Conservation (phyloP, 2,797 vertebrate species). For the Bradypus variegatus region DNA sequence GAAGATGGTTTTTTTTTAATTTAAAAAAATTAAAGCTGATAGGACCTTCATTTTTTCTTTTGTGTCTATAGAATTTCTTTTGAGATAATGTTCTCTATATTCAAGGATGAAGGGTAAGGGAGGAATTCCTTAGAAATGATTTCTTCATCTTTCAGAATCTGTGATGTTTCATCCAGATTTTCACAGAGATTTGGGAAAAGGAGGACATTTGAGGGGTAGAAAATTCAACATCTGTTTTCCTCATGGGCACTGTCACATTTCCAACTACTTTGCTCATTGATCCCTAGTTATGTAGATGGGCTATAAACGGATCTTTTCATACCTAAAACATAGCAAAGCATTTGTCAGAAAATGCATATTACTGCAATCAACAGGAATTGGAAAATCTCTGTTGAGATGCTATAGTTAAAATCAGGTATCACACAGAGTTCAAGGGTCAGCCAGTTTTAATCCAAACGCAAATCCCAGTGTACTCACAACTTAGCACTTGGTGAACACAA, state of each 20-base stretch:
- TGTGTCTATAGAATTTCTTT: not conserved
- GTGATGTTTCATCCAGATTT: not conserved
- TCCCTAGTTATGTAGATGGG: too few species aligned
- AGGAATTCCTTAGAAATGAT: not conserved
- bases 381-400: not conserved
- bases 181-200: not conserved
- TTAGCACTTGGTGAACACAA: not conserved
- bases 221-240: not conserved
- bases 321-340: not conserved
- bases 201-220: not conserved
- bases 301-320: not conserved
- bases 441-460: not conserved
- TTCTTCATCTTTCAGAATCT: not conserved
- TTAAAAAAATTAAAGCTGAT: not conserved
- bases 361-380: not conserved
- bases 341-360: not conserved
- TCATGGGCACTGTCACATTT: not conserved
- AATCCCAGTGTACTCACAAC: not conserved
- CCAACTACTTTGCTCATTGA: not conserved
- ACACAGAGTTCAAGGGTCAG: not conserved
- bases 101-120: not conserved
- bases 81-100: not conserved
- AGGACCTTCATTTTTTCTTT: not conserved
- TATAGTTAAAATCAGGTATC: not conserved
- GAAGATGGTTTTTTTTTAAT: not conserved